Evolutionary conservation across 2,113 vertebrate genomes (phyloP), one percentile per base, ranked within the genome.

Genomic region (Ursus arctos): DNA sequence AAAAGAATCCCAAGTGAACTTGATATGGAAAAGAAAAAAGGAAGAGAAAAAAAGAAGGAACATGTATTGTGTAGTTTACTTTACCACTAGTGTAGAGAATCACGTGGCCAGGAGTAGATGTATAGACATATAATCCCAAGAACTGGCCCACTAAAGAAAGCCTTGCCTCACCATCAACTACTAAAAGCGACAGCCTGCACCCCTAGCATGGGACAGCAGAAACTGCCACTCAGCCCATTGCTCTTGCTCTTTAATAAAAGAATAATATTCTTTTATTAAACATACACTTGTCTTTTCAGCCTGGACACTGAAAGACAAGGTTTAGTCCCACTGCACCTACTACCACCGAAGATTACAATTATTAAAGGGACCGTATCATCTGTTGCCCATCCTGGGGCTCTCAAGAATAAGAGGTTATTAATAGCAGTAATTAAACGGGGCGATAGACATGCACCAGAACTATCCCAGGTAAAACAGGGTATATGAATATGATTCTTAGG

Each of bases 141-240:
- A n/a, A 72, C 1, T 53, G 53, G 4, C 13, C 15, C 76, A 74
- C 33, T 36, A 67, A 51, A 83, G 43, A 18, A 76, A 93, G 36
- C 7, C 2, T n/a, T 84, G 7, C 14, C 59, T 19, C 14, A 67
- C 19, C 11, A 14, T 5, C 21, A 51, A 18, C 18, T 76, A 21
- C 67, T 40, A 1, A 33, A 40, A 84, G 7, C 18, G 33, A 31
- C 7, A 84, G 51, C 49, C 49, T 84, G 4, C 6, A 12, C 2
- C 19, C 0, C 2, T 40, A 8, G 3, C 26, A 47, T 0, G n/a
- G 43, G n/a, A 11, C 6, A 8, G 24, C 40, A 28, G 16, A 71
- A 49, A 31, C 16, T 71, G 28, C 53, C 15, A 15, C 40, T 36
- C 80, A 43, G 22, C 40, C 33, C 13, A 3, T 3, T n/a, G 49